A percentile compares a stretch with the other conserved stretches of the same genome.
Evolutionary conservation across 2,113 vertebrate species (phyloP).

Genomic region (Merops nubicus): DNA sequence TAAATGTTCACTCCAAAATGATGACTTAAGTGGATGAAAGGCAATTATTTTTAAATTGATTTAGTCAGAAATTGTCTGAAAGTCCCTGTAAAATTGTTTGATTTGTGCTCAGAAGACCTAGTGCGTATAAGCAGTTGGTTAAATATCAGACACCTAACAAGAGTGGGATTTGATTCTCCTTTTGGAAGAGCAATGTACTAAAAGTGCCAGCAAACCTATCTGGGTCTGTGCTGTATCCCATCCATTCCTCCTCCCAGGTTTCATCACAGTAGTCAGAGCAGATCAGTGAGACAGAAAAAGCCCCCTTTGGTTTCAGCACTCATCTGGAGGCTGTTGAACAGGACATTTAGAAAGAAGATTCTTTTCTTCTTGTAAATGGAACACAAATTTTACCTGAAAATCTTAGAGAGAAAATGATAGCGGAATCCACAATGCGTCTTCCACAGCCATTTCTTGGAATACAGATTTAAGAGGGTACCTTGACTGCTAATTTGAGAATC

Average conservation of each 20-base stretch:
- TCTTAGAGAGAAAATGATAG: background rate
- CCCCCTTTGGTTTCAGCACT: background rate
- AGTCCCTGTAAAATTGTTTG: background rate
- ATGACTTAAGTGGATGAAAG: background rate
- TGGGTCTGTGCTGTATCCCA: background rate
- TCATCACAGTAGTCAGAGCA: rapidly evolving
- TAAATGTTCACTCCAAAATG: background rate
- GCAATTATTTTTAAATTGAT: background rate
- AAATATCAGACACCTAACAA: background rate
- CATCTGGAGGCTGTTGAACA: background rate
- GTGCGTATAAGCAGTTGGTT: background rate
- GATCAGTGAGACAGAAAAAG: background rate
- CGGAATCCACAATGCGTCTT: background rate
- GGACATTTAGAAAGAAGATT: background rate
- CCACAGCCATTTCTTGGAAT: background rate
- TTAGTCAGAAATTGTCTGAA: background rate
- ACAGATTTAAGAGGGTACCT: background rate
- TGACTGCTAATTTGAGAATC: background rate
- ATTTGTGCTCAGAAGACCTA: background rate
- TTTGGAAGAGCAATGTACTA: background rate
- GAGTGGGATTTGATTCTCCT: background rate
- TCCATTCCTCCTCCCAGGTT: background rate
- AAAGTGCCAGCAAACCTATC: background rate
- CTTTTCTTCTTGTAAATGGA: background rate
- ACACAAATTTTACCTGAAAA: background rate